Conservation (phyloP, 2,888 invertebrate species). For the Rhagophthalmus giganteus region DNA sequence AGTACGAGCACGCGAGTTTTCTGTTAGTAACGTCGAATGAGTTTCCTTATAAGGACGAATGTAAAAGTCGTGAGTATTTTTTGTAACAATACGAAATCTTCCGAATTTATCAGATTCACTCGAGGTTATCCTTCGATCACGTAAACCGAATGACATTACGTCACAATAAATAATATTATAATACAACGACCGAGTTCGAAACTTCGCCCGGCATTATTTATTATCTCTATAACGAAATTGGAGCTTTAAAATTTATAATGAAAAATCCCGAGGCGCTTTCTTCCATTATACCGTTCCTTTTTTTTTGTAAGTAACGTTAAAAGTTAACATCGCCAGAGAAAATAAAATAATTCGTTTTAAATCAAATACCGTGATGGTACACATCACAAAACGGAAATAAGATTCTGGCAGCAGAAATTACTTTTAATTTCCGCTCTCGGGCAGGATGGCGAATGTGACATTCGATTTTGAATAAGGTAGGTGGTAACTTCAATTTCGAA, state of each 20-base stretch:
- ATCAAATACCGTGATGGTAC: conserved; percentile 5
- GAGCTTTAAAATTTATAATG: conserved; percentile 7
- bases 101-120: conserved; percentile 10
- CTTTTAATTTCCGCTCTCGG: conserved; percentile 20
- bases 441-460: not conserved
- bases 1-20: not conserved
- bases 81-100: too few relatives aligned
- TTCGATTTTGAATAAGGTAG: conserved; percentile 1
- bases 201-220: not conserved
- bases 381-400: conserved; percentile 20
- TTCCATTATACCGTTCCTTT: conserved; percentile 1
- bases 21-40: too few relatives aligned
- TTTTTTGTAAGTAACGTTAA: not conserved
- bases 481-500: conserved; percentile 4
- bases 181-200: too few relatives aligned
- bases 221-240: conserved; percentile 6
- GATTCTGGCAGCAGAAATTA: conserved; percentile 20
- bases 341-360: conserved; percentile 6
- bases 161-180: too few relatives aligned
- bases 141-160: not conserved
- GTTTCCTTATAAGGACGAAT: conserved; percentile 5
- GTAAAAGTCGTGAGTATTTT: not conserved
- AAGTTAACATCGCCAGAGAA: not conserved
- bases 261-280: not conserved
- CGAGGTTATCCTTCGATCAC: conserved; percentile 5